Evolutionary conservation across 2,797 vertebrate genomes (phyloP), one percentile per base, ranked within the genome.

Genomic region (Phyllotis vaccarum): DNA sequence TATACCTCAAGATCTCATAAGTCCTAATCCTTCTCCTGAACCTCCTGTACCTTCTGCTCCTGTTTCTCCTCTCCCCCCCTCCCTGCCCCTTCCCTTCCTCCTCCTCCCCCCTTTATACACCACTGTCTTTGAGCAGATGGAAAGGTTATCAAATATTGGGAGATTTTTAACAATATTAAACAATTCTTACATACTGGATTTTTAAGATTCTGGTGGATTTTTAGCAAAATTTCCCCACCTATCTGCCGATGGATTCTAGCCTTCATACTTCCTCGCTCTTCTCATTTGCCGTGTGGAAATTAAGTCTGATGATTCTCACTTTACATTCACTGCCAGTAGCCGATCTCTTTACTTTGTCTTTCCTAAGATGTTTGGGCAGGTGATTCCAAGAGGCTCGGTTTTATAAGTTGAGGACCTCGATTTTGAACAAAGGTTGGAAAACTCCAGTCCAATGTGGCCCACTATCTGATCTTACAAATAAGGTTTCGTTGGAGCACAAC

Each of bases 401-500:
- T 91, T 56, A 4, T 72, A 72, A 85, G 52, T 5, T 11, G 16
- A 87, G 92, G 76, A 29, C 60, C 14, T 76, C 90, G 37, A 70
- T 86, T 86, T 91, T 94, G 94, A 34, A 76, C 5, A 87, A 58
- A 62, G 12, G 16, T 70, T 93, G 56, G 43, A 56, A 86, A 94
- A 95, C 54, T 40, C 49, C 1, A 68, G 66, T 17, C 43, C 3
- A 52, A n/a, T 76, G 2, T 27, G 3, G 37, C 16, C n/a, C 22
- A 85, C 2, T 58, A 17, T 79, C 88, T 86, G 75, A 60, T 91
- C 95, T 89, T 76, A 62, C 76, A 89, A 93, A 87, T 74, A 86
- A 87, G 37, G 21, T 85, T 90, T 95, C 91, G 82, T 81, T 89
- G 58, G n/a, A 76, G 68, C 8, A 76, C 2, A 81, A 17, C 40